phyloP scores from a whole-genome alignment of 2,113 vertebrate species.

The Sinosuthora webbiana region DNA sequence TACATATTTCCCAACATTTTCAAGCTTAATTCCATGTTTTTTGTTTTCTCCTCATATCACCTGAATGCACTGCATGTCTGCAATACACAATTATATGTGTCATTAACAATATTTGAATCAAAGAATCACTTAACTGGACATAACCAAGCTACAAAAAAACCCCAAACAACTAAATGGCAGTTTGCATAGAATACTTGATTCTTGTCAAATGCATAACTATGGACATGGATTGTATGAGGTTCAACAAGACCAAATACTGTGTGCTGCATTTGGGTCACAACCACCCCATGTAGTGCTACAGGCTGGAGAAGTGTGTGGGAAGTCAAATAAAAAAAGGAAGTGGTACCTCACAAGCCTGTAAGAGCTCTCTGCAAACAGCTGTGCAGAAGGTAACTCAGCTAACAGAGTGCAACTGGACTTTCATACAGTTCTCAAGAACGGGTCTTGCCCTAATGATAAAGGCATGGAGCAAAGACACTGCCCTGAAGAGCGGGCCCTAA shows the following conservation, averaged over 20 bases:
- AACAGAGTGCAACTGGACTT: background rate
- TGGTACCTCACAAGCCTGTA: background rate
- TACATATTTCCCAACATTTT: background rate
- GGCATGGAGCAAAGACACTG: background rate
- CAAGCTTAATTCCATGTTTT: background rate
- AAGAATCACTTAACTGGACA: background rate
- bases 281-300: too few relatives aligned
- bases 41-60: background rate
- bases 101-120: background rate
- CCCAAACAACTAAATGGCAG: background rate
- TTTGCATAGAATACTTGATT: background rate
- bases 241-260: background rate
- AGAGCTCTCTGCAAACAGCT: background rate
- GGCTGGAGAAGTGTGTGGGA: background rate
- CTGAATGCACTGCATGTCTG: background rate
- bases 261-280: background rate
- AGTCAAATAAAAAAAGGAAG: background rate
- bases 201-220: background rate
- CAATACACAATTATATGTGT: accelerated
- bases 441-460: background rate
- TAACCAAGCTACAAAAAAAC: background rate
- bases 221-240: background rate
- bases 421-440: background rate
- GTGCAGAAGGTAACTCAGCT: background rate
- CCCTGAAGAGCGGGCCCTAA: background rate